Base-by-base conservation (phyloP, 2,113 vertebrate species). In the Cryptomyrus ogoouensis region DNA sequence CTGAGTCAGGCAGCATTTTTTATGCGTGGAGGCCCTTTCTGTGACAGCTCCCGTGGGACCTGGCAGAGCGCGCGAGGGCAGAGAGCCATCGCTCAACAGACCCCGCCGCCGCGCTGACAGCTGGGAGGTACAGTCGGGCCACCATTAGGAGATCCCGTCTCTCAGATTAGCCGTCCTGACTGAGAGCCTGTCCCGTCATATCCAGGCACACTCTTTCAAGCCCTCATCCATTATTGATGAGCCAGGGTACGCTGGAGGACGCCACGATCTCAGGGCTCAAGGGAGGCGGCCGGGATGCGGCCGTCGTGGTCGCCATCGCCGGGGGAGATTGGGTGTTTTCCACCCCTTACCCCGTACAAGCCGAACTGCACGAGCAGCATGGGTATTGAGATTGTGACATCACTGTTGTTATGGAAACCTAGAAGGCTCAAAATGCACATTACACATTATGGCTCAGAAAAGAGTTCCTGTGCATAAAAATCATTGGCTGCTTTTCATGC, bases 41-140 rank as follows among this genome's bases (percentile, higher is more conserved):
- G 39, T 90, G 88, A 70, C n/a, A 53, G 56, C 62, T 47, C 62
- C 70, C 19, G 21, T 44, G 70, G 53, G 70, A 47, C 46, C 24
- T 12, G 77, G 87, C 44, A 83, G 84, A 90, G 92, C 91, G 89
- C 90, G 91, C 91, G 91, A 21, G 86, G 93, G 94, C 93, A 94
- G 92, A 90, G 90, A 87, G 91, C 91, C 91, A 4, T 91, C 52
- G 62, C 91, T 91, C 83, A 91, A 19, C 90, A 89, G 90, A 92
- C 92, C 39, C 89, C 87, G 88, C 88, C 89, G 21, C 74, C 27
- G 74, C 85, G 88, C 15, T 49, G 90, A 90, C 91, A 91, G 70
- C 83, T 1, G 86, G 90, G 90, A 92, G 89, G 84, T 74, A 5
- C 19, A 10, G 56, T 49, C 91, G 80, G 90, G 91, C 93, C 70